Percentiles rank a stretch among this genome's conserved stretches.
Conservation (phyloP, 2,888 invertebrate species). For the Blastobasis lacticolella region DNA sequence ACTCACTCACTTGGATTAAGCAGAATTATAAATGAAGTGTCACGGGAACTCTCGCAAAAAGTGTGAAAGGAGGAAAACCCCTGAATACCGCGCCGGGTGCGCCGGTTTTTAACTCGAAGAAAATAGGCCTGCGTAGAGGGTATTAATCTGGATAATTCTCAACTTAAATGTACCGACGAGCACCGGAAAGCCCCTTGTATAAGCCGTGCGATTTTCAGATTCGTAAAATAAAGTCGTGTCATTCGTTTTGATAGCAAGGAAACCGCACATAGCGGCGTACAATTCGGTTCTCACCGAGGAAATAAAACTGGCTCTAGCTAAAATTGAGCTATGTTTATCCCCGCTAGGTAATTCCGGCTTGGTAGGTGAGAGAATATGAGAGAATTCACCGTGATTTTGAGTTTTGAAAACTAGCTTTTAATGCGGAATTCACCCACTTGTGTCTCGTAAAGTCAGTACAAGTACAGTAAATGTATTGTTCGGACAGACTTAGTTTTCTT, state of each 20-base stretch:
- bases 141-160: conserved; percentile 43
- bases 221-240: conserved; percentile 9
- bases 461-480: too few relatives aligned
- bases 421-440: too few relatives aligned
- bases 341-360: too few relatives aligned
- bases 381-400: too few relatives aligned
- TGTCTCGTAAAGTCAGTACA: too few relatives aligned
- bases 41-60: conserved; percentile 60
- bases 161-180: conserved; percentile 31
- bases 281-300: too few relatives aligned
- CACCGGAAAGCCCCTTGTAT: conserved; percentile 15
- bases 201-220: conserved; percentile 13
- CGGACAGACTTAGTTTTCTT: too few relatives aligned
- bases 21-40: conserved; percentile 72
- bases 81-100: conserved; percentile 41
- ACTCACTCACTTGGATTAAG: conserved; percentile 70
- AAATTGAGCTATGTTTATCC: too few relatives aligned
- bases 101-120: conserved; percentile 54
- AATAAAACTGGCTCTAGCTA: too few relatives aligned
- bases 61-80: conserved; percentile 52
- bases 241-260: background rate
- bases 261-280: too few relatives aligned
- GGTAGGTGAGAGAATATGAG: too few relatives aligned
- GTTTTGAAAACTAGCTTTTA: too few relatives aligned
- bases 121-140: conserved; percentile 39